Conservation (phyloP, 2,888 invertebrate genomes). For the Macrostomum cliftonense region DNA sequence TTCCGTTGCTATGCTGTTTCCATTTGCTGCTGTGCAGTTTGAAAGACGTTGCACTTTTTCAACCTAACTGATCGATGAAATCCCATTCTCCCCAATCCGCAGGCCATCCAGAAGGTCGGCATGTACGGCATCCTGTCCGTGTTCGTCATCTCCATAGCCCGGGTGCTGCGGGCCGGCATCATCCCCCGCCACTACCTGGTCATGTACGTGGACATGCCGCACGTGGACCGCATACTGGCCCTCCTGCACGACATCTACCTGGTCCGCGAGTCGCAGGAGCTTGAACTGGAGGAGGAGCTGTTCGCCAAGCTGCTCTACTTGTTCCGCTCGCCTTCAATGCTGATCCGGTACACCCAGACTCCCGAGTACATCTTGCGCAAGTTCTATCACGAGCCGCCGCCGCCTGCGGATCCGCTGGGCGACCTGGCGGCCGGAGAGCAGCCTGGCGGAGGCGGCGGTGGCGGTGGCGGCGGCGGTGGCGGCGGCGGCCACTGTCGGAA, state of each 20-base stretch:
- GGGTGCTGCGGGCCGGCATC: not conserved
- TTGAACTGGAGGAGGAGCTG: not conserved
- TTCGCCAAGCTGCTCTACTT: not conserved
- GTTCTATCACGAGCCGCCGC: too few species aligned
- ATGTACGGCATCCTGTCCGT: not conserved
- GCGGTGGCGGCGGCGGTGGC: too few species aligned
- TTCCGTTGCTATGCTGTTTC: too few species aligned
- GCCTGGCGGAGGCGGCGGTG: too few species aligned
- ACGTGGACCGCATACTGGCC: not conserved
- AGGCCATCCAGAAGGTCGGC: too few species aligned
- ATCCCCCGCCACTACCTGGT: not conserved
- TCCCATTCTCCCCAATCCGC: too few species aligned
- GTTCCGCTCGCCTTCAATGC: not conserved
- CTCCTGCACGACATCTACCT: not conserved
- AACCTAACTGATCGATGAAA: too few species aligned
- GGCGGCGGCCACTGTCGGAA: too few species aligned
- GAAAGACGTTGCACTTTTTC: too few species aligned
- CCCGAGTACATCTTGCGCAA: not conserved
- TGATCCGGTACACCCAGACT: conserved; percentile 5
- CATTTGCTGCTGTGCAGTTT: too few species aligned
- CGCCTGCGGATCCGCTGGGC: too few species aligned
- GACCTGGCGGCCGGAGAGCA: too few species aligned
- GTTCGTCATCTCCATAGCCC: not conserved
- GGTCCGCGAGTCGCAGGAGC: not conserved
- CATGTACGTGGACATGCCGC: not conserved